These are phyloP conservation scores for Sycobia sp. DNA, from an alignment of 1,140 invertebrate species.

Conservation along the genomic window DNA sequence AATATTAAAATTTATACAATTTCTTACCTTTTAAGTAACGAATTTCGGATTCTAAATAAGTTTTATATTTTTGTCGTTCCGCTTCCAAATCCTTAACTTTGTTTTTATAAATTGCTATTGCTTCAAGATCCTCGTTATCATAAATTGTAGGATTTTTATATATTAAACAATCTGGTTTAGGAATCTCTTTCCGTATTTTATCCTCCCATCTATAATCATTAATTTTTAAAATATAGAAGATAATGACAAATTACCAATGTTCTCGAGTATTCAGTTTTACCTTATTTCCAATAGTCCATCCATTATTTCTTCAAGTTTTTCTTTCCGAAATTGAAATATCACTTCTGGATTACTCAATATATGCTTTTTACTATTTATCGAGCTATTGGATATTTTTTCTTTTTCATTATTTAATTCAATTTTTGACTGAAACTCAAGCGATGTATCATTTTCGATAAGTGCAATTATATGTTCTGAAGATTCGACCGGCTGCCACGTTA, in stretches of 20 bases:
- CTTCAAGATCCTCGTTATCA: slow-evolving; percentile 65
- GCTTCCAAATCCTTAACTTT: slow-evolving; percentile 61
- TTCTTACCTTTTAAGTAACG: slow-evolving; percentile 55
- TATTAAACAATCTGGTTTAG: slow-evolving; percentile 68
- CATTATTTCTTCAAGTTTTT: slow-evolving; percentile 68
- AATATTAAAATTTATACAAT: background rate
- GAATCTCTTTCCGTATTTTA: slow-evolving; percentile 71
- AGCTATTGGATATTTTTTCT: background rate
- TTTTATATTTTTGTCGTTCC: slow-evolving; percentile 67
- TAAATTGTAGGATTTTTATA: slow-evolving; percentile 65
- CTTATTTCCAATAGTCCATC: slow-evolving; percentile 71
- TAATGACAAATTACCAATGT: no score
- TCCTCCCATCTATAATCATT: slow-evolving; percentile 66
- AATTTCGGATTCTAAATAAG: slow-evolving; percentile 65
- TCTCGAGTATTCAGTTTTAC: slow-evolving; percentile 25
- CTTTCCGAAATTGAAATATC: background rate
- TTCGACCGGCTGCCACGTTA: slow-evolving; percentile 41
- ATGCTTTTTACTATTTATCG: background rate
- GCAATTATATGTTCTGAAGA: slow-evolving; percentile 38
- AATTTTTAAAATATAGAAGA: no score
- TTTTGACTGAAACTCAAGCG: slow-evolving; percentile 38
- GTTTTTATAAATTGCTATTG: slow-evolving; percentile 66
- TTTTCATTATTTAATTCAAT: background rate
- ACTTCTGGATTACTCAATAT: background rate
- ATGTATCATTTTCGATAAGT: slow-evolving; percentile 55